Base-by-base conservation (phyloP, 2,113 vertebrate species). In the Glaucidium brasilianum region DNA sequence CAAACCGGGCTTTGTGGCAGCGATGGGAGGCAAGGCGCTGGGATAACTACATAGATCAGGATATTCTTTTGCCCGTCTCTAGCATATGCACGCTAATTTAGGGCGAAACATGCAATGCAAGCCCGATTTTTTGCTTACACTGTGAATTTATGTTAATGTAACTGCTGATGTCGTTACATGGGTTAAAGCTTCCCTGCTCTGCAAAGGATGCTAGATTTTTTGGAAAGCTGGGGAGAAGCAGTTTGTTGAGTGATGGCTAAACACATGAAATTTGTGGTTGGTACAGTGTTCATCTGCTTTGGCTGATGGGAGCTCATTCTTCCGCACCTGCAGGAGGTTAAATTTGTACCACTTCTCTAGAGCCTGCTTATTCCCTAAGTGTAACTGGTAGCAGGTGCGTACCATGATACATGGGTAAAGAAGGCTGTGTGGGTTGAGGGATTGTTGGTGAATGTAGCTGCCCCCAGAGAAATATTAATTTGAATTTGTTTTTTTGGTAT, bases 101-200 rank as follows among this genome's bases (percentile, higher is more conserved):
- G 16, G 19, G 22, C 80, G 59, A 37, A 88, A 20, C 7, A 14
- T 35, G 23, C 15, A 74, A 12, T 4, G 35, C 19, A 56, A 27
- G 14, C 77, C 17, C 14, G 11, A 0, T 4, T n/a, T 69, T 94
- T 82, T 45, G 22, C 11, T 81, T 62, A 12, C 1, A 1, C 19
- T 41, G 11, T 62, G 43, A 19, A 3, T 56, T 73, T 79, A 8
- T 41, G 14, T 19, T 26, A 12, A 18, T 2, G 3, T 43, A 55
- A 39, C 6, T 2, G 1, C 30, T 45, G 21, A 16, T n/a, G 12
- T 26, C 1, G 1, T 56, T 86, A 1, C 0, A 4, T 3, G 17
- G 13, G 16, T 76, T 90, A 30, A 58, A 88, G 64, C 22, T 37
- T 22, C 10, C 18, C 39, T 32, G 11, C 41, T 74, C 21, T 86